These are phyloP conservation scores for Fukomys damarensis DNA, from an alignment of 2,113 vertebrate genomes.

Conservation along the genomic window DNA sequence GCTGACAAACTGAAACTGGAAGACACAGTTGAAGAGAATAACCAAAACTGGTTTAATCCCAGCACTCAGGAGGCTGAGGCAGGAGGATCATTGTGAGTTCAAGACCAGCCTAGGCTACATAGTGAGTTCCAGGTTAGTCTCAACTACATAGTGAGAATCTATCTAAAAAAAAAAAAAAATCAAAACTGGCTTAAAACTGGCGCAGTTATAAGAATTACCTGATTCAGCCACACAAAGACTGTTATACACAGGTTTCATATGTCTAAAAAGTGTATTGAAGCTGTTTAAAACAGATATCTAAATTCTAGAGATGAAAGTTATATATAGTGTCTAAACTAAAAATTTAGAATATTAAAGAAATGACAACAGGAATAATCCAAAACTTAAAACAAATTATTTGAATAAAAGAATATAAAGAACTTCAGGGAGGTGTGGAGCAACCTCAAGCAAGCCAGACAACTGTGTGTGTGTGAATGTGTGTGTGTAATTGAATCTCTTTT, in stretches of 20 bases:
- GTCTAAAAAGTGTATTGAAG: constrained; percentile 12
- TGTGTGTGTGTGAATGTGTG: not conserved
- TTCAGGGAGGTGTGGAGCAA: not conserved
- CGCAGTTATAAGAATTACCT: not conserved
- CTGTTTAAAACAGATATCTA: not conserved
- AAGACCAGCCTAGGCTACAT: too few species aligned
- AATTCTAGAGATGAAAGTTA: not conserved
- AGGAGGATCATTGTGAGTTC: too few species aligned
- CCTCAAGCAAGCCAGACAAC: not conserved
- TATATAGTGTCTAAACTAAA: not conserved
- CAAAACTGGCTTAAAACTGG: constrained; percentile 42
- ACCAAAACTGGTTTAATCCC: constrained; percentile 39
- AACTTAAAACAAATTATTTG: constrained; percentile 20
- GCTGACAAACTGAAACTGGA: not conserved
- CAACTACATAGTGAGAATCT: too few species aligned
- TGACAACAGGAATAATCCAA: not conserved
- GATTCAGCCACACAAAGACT: not conserved
- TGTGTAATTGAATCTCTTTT: not conserved
- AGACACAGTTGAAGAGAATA: constrained; percentile 12
- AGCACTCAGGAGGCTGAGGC: too few species aligned
- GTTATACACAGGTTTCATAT: not conserved
- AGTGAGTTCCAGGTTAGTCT: too few species aligned
- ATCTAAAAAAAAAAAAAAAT: too few species aligned
- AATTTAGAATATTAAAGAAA: not conserved
- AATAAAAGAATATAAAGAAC: not conserved